A percentile compares a stretch with the other conserved stretches of the same genome.
These are phyloP conservation scores for Sphaerophoria taeniata DNA, from an alignment of 2,888 invertebrate genomes.

Conservation along the genomic window DNA sequence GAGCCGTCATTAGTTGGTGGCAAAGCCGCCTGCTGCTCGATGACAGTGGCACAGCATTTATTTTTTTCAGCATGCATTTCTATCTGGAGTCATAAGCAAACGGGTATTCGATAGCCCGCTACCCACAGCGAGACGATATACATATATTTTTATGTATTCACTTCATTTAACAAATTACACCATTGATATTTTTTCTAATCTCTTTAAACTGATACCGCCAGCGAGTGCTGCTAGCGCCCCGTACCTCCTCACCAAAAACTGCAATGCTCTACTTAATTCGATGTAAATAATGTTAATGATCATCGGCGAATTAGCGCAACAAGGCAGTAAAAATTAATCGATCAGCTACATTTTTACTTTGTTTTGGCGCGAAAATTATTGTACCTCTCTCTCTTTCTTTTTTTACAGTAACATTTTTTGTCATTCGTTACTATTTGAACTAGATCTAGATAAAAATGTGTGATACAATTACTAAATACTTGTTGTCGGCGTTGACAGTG, in stretches of 20 bases:
- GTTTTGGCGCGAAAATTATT: slow-evolving; percentile 61
- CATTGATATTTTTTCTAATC: slow-evolving; percentile 54
- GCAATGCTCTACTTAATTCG: slow-evolving; percentile 28
- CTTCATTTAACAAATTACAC: slow-evolving; percentile 43
- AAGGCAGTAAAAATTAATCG: slow-evolving; percentile 66
- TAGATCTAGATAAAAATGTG: slow-evolving; percentile 66
- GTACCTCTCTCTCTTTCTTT: slow-evolving; percentile 29
- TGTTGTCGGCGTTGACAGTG: slow-evolving; percentile 21
- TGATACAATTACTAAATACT: slow-evolving; percentile 68
- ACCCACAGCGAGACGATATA: slow-evolving; percentile 26
- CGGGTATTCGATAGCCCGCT: neutral
- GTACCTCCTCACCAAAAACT: neutral
- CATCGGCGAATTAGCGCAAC: slow-evolving; percentile 48
- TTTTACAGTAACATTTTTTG: slow-evolving; percentile 17
- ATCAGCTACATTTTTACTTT: slow-evolving; percentile 41
- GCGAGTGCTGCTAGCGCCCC: slow-evolving; percentile 10
- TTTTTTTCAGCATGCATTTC: slow-evolving; percentile 30
- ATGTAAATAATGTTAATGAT: slow-evolving; percentile 47
- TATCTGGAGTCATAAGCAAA: neutral
- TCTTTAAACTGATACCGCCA: slow-evolving; percentile 25
- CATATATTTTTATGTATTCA: slow-evolving; percentile 14
- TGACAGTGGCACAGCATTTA: slow-evolving; percentile 45
- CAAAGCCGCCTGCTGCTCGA: slow-evolving; percentile 27
- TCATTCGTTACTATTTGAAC: slow-evolving; percentile 28
- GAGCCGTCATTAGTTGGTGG: slow-evolving; percentile 17